Conservation (phyloP, 2,113 vertebrate species). For the Helogale parvula region DNA sequence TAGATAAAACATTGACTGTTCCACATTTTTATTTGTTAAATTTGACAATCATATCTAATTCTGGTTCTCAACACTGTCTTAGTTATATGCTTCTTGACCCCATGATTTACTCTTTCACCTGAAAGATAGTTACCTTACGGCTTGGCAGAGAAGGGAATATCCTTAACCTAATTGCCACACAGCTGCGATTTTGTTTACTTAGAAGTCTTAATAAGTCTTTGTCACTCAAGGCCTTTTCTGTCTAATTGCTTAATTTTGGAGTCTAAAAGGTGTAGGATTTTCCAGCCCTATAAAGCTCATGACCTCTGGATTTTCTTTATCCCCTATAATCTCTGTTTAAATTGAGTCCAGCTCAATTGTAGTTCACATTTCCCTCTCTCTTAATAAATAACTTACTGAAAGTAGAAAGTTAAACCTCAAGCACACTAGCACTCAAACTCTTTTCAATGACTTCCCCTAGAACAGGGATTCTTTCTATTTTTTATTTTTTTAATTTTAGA, state of each 20-base stretch:
- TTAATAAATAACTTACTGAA: not conserved
- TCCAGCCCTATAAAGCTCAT: not conserved
- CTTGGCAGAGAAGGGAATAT: not conserved
- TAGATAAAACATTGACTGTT: not conserved
- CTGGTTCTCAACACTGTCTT: not conserved
- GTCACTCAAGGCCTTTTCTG: not conserved
- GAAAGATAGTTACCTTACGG: not conserved
- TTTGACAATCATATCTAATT: not conserved
- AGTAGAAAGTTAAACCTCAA: not conserved
- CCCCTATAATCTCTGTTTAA: not conserved
- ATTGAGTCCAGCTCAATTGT: not conserved
- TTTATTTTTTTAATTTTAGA: too few relatives aligned
- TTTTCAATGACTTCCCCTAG: not conserved
- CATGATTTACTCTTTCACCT: conserved; percentile 25
- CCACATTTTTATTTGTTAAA: not conserved
- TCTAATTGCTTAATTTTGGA: not conserved
- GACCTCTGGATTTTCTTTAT: not conserved
- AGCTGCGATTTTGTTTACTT: not conserved
- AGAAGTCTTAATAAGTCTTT: not conserved
- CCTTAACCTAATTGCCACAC: not conserved
- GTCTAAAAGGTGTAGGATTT: not conserved
- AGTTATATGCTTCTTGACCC: not conserved
- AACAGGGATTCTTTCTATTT: not conserved
- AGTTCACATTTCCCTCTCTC: not conserved
- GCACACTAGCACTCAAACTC: not conserved